phyloP scores from a whole-genome alignment of 53 echinoderm and acorn worm genomes.

The Antedon mediterranea region DNA sequence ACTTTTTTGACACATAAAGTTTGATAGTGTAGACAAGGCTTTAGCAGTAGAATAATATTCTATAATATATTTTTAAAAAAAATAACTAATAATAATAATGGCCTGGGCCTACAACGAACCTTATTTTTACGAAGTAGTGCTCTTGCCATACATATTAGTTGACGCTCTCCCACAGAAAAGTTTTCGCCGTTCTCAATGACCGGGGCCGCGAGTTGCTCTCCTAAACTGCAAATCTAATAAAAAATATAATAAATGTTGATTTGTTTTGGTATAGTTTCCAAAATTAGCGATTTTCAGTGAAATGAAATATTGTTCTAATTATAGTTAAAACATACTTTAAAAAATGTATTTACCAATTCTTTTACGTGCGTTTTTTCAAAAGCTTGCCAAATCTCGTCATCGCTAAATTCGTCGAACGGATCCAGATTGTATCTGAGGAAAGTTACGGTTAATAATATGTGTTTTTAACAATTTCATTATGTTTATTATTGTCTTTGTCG shows the following conservation, averaged over 20 bases:
- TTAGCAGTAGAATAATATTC: not conserved
- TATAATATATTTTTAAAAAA: too few relatives aligned
- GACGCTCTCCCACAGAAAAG: slow-evolving; percentile 55
- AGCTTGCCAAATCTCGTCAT: slow-evolving; percentile 39
- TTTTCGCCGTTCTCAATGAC: slow-evolving; percentile 53
- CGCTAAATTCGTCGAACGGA: slow-evolving; percentile 29
- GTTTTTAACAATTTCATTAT: not conserved
- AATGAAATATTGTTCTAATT: too few relatives aligned
- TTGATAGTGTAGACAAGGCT: not conserved
- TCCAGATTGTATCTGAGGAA: slow-evolving; percentile 48
- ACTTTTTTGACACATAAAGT: too few relatives aligned
- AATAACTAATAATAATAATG: not conserved
- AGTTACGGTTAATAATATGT: not conserved
- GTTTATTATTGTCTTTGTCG: not conserved
- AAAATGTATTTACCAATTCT: slow-evolving; percentile 45
- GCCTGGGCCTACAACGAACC: slow-evolving; percentile 10
- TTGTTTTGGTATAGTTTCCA: too few relatives aligned
- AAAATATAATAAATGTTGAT: not conserved
- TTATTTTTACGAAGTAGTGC: slow-evolving; percentile 42
- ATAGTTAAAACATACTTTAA: too few relatives aligned
- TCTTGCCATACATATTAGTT: slow-evolving; percentile 58
- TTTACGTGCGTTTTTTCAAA: slow-evolving; percentile 43
- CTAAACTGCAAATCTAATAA: slow-evolving; percentile 28
- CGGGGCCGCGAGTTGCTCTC: slow-evolving; percentile 33
- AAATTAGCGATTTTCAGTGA: too few relatives aligned